phyloP scores from a whole-genome alignment of 2,797 vertebrate genomes.

The Lycodopsis pacificus region DNA sequence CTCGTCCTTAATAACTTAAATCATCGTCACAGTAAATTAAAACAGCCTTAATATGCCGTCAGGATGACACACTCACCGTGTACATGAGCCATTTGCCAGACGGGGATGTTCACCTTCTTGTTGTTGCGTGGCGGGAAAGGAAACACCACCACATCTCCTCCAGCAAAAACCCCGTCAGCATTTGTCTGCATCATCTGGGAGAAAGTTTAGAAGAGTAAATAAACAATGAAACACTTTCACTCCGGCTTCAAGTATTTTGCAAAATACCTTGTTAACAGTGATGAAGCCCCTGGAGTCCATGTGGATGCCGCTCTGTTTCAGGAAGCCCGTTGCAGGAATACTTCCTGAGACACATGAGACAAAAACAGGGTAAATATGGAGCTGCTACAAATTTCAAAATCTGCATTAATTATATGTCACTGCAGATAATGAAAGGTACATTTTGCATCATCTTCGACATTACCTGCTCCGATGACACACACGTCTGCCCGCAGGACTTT shows the following conservation, averaged over 20 bases:
- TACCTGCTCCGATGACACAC: slow-evolving; percentile 96
- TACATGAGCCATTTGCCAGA: slow-evolving; percentile 99
- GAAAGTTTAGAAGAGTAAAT: not conserved
- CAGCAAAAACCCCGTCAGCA: slow-evolving; percentile 92
- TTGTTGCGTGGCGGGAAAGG: slow-evolving; percentile 92
- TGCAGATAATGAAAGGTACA: not conserved
- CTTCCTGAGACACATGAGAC: slow-evolving; percentile 81
- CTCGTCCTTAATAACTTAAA: not conserved
- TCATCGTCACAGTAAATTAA: not conserved
- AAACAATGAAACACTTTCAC: not conserved
- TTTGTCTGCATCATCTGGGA: slow-evolving; percentile 96
- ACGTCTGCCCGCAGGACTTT: slow-evolving; percentile 95
- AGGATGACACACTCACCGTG: slow-evolving; percentile 87
- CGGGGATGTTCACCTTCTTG: slow-evolving; percentile 97
- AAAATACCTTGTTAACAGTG: slow-evolving; percentile 93
- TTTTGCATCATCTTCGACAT: slow-evolving; percentile 47
- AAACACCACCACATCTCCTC: slow-evolving; percentile 93
- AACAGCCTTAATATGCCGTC: not conserved
- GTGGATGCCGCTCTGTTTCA: slow-evolving; percentile 93
- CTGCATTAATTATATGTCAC: not conserved
- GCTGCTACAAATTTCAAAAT: not conserved
- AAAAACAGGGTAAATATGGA: not conserved
- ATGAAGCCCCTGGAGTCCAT: slow-evolving; percentile 96
- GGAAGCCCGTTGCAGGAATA: slow-evolving; percentile 91
- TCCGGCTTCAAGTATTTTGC: not conserved